Conservation (phyloP, 2,113 vertebrate genomes). For the Riparia riparia region DNA sequence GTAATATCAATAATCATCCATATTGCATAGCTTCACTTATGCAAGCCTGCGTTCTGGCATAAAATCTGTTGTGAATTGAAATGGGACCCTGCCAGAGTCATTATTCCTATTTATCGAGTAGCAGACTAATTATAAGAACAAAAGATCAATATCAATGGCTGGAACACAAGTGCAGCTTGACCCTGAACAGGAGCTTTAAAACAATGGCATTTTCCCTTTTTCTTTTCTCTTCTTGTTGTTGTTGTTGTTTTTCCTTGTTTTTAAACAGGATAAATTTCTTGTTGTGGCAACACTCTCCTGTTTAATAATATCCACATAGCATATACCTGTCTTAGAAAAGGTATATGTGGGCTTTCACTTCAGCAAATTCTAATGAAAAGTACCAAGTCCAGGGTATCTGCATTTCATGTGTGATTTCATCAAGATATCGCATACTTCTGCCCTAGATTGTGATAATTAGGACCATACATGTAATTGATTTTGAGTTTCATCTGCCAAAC, state of each 20-base stretch:
- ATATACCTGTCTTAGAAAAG: neutral
- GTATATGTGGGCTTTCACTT: neutral
- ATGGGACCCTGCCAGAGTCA: neutral
- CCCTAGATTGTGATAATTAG: neutral
- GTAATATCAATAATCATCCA: neutral
- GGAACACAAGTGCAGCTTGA: neutral
- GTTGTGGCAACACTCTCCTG: neutral
- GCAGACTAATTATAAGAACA: neutral
- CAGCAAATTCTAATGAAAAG: neutral
- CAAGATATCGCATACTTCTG: neutral
- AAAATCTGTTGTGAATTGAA: neutral
- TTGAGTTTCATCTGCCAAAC: neutral
- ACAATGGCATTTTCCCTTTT: neutral
- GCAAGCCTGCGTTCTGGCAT: neutral
- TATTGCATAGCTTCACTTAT: neutral
- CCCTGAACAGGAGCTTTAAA: conserved; percentile 12
- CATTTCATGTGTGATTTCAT: neutral
- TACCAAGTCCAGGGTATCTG: neutral
- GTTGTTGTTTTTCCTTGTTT: neutral
- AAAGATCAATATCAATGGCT: conserved; percentile 6
- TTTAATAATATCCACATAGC: neutral
- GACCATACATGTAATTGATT: neutral
- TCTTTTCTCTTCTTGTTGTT: neutral
- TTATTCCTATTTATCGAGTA: conserved; percentile 11
- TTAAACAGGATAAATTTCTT: neutral